phyloP scores from a whole-genome alignment of 2,113 vertebrate genomes.

The Nettapus auritus region DNA sequence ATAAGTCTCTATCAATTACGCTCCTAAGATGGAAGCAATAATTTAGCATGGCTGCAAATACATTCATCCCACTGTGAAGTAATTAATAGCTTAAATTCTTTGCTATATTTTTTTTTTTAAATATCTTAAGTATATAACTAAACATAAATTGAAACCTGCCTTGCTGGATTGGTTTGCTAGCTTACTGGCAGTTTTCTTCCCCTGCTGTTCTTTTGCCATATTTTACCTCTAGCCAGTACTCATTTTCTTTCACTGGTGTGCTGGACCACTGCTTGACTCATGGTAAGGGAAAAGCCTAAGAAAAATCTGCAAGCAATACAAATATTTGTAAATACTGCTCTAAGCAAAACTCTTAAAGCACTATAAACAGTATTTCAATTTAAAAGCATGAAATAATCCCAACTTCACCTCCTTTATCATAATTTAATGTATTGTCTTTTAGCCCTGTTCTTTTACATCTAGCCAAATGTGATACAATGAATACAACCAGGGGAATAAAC shows the following conservation, averaged over 20 bases:
- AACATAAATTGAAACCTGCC: background rate
- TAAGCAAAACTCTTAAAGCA: background rate
- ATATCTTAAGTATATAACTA: background rate
- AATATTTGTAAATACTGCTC: background rate
- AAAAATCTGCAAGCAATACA: constrained; percentile 1
- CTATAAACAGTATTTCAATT: background rate
- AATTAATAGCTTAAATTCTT: background rate
- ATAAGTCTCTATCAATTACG: background rate
- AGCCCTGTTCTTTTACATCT: background rate
- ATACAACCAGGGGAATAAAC: background rate
- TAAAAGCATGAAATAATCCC: background rate
- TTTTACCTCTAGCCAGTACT: background rate
- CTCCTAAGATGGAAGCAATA: background rate
- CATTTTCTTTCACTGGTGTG: background rate
- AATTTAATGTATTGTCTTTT: background rate
- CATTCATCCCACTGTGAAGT: background rate
- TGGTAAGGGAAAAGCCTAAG: background rate
- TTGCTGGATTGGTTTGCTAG: background rate
- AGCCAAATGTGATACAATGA: background rate
- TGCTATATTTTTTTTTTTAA: background rate
- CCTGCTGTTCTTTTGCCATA: background rate
- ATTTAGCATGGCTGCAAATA: background rate
- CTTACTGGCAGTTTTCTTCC: background rate
- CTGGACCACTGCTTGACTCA: background rate
- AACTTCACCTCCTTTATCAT: background rate